phyloP scores from a whole-genome alignment of 2,113 vertebrate genomes.

The Pantherophis guttatus region DNA sequence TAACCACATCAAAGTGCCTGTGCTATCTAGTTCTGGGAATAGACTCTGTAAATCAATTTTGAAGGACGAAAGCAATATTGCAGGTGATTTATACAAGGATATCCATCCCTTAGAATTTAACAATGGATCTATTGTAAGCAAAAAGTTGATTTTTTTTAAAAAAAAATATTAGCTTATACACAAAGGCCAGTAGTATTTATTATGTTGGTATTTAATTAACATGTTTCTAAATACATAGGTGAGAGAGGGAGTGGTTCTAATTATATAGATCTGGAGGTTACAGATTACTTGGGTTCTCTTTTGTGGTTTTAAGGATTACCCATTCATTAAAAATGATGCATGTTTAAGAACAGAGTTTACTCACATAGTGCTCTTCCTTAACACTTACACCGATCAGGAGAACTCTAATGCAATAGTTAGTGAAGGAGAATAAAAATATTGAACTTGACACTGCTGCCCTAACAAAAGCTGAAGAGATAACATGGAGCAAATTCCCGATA shows the following conservation, averaged over 20 bases:
- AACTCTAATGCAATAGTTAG: neutral
- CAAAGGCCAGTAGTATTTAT: conserved; percentile 56
- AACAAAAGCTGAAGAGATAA: neutral
- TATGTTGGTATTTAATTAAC: conserved; percentile 50
- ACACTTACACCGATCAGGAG: too few relatives aligned
- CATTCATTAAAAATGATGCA: neutral
- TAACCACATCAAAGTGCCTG: conserved; percentile 69
- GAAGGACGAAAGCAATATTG: conserved; percentile 73
- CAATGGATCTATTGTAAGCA: conserved; percentile 79
- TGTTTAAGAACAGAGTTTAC: neutral
- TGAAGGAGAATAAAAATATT: neutral
- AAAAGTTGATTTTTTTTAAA: conserved; percentile 70
- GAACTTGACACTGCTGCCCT: neutral
- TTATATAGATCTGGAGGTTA: conserved; percentile 37
- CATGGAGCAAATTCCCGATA: neutral
- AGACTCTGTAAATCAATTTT: conserved; percentile 70
- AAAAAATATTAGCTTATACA: conserved; percentile 71
- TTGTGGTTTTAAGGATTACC: neutral
- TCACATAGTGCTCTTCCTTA: neutral
- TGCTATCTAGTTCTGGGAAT: conserved; percentile 50
- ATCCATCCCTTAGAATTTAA: conserved; percentile 72
- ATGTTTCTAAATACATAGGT: conserved; percentile 23
- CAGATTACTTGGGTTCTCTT: neutral
- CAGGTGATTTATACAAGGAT: conserved; percentile 72
- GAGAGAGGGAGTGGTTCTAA: conserved; percentile 16